These are phyloP conservation scores for Mesoclemmys tuberculata DNA, from an alignment of 2,113 vertebrate species.

Conservation along the genomic window DNA sequence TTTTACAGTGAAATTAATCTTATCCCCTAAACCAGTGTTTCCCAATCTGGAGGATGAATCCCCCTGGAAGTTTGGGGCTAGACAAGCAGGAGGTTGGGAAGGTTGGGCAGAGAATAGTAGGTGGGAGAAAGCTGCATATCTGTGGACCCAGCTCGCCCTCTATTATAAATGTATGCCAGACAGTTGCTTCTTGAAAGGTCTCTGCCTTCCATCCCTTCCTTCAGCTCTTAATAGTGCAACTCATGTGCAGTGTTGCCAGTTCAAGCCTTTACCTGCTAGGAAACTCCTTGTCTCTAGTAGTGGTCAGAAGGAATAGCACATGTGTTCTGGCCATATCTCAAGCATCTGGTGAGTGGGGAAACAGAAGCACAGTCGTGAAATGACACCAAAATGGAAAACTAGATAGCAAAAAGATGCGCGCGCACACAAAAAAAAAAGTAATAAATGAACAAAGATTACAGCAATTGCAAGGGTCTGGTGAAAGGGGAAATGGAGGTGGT, in stretches of 20 bases:
- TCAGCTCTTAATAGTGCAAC: neutral
- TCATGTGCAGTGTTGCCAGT: neutral
- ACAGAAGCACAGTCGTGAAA: neutral
- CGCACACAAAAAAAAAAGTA: neutral
- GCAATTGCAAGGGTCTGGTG: neutral
- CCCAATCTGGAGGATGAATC: conserved; percentile 1
- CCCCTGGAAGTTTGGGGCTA: neutral
- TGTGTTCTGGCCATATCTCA: conserved; percentile 24
- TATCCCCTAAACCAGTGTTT: neutral
- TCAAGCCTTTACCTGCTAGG: neutral
- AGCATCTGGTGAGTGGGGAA: neutral
- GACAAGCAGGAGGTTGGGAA: neutral
- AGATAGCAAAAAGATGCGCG: neutral
- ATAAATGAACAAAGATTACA: neutral
- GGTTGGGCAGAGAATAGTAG: neutral
- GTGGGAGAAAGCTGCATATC: neutral
- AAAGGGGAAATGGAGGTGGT: neutral
- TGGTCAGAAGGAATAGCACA: conserved; percentile 26
- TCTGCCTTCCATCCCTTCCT: neutral
- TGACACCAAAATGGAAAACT: neutral
- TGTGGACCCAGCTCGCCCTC: neutral
- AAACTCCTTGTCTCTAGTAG: neutral
- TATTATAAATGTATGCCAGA: neutral
- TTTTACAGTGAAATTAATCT: neutral
- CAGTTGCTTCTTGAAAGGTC: neutral